Evolutionary conservation across 2,113 vertebrate species (phyloP), one percentile per base, ranked within the genome.

Genomic region (Actenoides lindsayi): DNA sequence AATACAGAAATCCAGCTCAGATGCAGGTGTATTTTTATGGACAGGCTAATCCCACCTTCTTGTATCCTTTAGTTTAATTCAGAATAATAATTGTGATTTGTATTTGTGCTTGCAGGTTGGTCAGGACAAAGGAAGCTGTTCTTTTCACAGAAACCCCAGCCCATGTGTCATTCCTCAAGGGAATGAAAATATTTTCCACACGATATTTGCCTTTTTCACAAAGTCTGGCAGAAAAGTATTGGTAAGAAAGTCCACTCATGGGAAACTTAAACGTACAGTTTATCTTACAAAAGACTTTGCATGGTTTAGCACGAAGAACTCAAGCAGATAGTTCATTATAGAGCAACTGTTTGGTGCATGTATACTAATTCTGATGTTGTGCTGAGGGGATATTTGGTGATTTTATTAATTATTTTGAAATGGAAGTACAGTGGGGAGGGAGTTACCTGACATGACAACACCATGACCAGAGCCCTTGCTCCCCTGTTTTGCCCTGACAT

Each of bases 151-250:
- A 96, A 99, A 99, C 95, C 98, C 98, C 48, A 98, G 98, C 27
- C 99, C 99, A 0, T 99, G 99, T 59, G 83, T 99, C 84, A 98
- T 99, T 95, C 99, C 99, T 90, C 99, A 99, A 93, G 99, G 99
- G 62, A 98, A 98, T 91, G 99, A 99, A 82, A 99, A 98, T 95
- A 99, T 99, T 97, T 99, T 99, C 95, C 99, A 99, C 90, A 99
- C 99, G 13, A 99, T 99, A 96, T 99, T 99, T 97, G 98, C 99
- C 41, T 99, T 99, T 97, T 99, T 99, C 97, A 99, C 98, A 12
- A 99, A 99, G 95, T 99, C 99, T 50, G 99, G 99, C 70, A 98
- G 99, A 87, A 99, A 98, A 98, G 99, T 99, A 67, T 94, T 99
- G 99, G 99, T 99, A 98, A 98, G 98, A 89, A 83, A 73, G n/a